Conservation (phyloP, 2,888 invertebrate species). For the Pheosia gnoma region DNA sequence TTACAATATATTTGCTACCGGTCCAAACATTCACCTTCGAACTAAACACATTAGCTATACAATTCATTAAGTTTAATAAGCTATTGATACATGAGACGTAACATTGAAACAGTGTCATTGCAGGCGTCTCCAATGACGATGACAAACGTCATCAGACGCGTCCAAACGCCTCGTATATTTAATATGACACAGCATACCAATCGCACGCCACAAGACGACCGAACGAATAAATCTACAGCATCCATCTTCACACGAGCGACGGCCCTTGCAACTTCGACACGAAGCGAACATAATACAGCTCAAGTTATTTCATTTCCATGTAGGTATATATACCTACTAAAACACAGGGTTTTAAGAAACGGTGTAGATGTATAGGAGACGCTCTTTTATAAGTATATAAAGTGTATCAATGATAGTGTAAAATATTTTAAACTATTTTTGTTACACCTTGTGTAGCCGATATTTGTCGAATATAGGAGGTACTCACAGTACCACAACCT, state of each 20-base stretch:
- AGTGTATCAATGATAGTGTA: too few species aligned
- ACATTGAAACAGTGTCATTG: conserved; percentile 10
- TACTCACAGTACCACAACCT: not conserved
- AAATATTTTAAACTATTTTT: too few species aligned
- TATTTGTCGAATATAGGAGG: not conserved
- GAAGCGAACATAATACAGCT: not conserved
- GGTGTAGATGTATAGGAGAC: not conserved
- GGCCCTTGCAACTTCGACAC: conserved; percentile 12
- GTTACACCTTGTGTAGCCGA: not conserved
- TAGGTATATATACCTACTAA: not conserved
- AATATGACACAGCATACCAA: conserved; percentile 1
- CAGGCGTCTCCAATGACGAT: too few species aligned
- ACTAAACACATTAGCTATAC: conserved; percentile 59
- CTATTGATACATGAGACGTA: conserved; percentile 45
- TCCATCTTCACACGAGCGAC: conserved; percentile 19
- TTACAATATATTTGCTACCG: conserved; percentile 69
- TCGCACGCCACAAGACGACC: conserved; percentile 17
- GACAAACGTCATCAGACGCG: too few species aligned
- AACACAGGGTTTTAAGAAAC: not conserved
- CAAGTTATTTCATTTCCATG: not conserved
- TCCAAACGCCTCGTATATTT: not conserved
- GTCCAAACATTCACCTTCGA: conserved; percentile 54
- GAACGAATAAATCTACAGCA: conserved; percentile 32
- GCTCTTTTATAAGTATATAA: not conserved
- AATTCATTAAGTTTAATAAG: conserved; percentile 51